A percentile compares a stretch with the other conserved stretches of the same genome.
These are phyloP conservation scores for Tetranychus piercei DNA, from an alignment of 2,888 invertebrate species.

Conservation along the genomic window DNA sequence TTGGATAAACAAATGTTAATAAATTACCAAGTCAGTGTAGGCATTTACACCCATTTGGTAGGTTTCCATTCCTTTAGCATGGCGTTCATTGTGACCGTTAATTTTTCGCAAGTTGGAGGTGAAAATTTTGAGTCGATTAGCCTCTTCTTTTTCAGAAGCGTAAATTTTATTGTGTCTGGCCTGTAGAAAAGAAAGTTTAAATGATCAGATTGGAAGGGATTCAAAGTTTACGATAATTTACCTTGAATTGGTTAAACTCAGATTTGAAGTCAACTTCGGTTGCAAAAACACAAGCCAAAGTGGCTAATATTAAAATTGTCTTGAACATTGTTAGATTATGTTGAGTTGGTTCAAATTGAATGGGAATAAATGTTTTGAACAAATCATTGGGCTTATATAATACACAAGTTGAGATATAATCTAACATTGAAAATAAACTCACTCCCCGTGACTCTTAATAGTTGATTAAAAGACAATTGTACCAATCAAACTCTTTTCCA, in stretches of 20 bases:
- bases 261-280: not conserved
- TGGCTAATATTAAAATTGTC: not conserved
- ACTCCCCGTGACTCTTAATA: too few relatives aligned
- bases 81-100: conserved; percentile 4
- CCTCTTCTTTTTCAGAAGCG: conserved; percentile 5
- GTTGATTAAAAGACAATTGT: too few relatives aligned
- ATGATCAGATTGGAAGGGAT: not conserved
- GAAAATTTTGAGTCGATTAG: conserved; percentile 12
- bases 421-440: too few relatives aligned
- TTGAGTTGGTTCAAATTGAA: too few relatives aligned
- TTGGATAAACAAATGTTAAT: too few relatives aligned
- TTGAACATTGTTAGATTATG: not conserved
- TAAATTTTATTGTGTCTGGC: conserved; percentile 29
- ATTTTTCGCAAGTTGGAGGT: conserved; percentile 10
- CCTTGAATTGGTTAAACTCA: not conserved
- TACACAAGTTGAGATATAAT: too few relatives aligned
- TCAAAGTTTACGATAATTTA: not conserved
- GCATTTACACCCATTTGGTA: conserved; percentile 17
- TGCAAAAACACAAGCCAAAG: not conserved
- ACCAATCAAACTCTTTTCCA: too few relatives aligned
- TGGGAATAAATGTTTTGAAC: too few relatives aligned
- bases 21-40: conserved; percentile 6
- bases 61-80: not conserved
- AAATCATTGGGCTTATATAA: too few relatives aligned
- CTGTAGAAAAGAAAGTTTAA: not conserved